Base-by-base conservation (phyloP, 1,140 invertebrate genomes). In the Brachionus koreanus region DNA sequence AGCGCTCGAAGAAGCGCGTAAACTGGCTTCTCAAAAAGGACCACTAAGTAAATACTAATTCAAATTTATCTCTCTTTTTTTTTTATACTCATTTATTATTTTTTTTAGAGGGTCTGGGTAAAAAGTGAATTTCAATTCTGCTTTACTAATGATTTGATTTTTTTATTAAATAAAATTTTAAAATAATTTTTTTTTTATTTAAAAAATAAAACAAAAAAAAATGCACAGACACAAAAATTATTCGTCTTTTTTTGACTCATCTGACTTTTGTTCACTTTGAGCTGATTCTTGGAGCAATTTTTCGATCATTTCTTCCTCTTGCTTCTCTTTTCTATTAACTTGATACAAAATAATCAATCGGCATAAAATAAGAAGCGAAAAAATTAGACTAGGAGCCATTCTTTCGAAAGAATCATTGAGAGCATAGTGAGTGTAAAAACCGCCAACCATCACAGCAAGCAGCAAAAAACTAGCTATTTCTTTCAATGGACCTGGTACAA, bases 301-400 rank as follows among this genome's bases (percentile, higher is more conserved):
- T 35, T 37, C 19, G 19, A 61, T 79, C 49, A 65, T 43, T 37
- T 57, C 49, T 49, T 42, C 61, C 19, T 79, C 49, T 65, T 35
- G 57, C 42, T 76, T 83, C 43, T 85, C 84, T 82, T 84, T 83
- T n/a, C 85, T 74, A 19, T 82, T 85, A 2, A 87, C 85, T 82
- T 93, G 92, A 86, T 90, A 91, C 82, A 92, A 91, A 67, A 94
- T 92, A 13, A 98, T 93, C 52, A 98, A 89, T 83, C 96, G 91
- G 84, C 96, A 96, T 63, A 92, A 92, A n/a, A 98, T 89, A 92
- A 98, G 95, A 85, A 98, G 94, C 85, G 95, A 93, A 88, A 98
- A 98, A 13, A 98, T 95, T 85, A 98, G 88, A 49, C 95, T 93
- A 5, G 95, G 94, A 75, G 94, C 95, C 82, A 94, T 95, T 85